A percentile compares a stretch with the other conserved stretches of the same genome.
These are phyloP conservation scores for Caiman crocodilus DNA, from an alignment of 2,797 vertebrate species.

Conservation along the genomic window DNA sequence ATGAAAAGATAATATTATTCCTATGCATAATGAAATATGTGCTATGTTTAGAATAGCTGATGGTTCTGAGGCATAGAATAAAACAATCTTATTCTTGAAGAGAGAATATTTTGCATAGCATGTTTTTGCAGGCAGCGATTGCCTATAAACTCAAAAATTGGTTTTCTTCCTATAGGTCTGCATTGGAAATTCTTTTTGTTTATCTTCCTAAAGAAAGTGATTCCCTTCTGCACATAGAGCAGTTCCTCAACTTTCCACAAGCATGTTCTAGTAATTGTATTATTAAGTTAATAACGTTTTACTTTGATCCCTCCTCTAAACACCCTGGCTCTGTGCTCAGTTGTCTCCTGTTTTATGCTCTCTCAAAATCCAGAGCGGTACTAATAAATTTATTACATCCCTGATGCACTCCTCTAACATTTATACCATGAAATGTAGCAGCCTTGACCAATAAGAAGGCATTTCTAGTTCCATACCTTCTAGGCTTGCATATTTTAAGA, in stretches of 20 bases:
- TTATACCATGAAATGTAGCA: conserved; percentile 30
- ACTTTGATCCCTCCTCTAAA: conserved; percentile 53
- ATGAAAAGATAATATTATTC: conserved; percentile 24
- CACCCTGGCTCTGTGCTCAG: conserved; percentile 19
- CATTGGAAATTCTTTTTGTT: conserved; percentile 5
- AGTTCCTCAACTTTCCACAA: background rate
- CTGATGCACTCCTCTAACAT: background rate
- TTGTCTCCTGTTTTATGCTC: conserved; percentile 44
- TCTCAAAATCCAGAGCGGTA: conserved; percentile 11
- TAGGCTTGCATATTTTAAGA: conserved; percentile 3
- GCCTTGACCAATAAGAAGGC: conserved; percentile 35
- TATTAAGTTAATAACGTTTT: conserved; percentile 56
- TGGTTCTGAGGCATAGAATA: background rate
- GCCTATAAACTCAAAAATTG: background rate
- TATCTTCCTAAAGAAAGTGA: background rate
- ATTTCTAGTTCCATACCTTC: conserved; percentile 39
- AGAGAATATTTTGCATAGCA: background rate
- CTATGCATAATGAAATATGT: conserved; percentile 20
- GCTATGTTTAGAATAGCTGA: background rate
- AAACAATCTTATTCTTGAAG: background rate
- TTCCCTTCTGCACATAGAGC: background rate
- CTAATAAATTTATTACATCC: conserved; percentile 56
- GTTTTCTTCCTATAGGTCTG: background rate
- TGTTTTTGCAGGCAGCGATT: conserved; percentile 17
- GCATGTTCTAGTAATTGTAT: background rate